These are phyloP conservation scores for Peromyscus attwateri DNA, from an alignment of 2,797 vertebrate genomes.

Conservation along the genomic window DNA sequence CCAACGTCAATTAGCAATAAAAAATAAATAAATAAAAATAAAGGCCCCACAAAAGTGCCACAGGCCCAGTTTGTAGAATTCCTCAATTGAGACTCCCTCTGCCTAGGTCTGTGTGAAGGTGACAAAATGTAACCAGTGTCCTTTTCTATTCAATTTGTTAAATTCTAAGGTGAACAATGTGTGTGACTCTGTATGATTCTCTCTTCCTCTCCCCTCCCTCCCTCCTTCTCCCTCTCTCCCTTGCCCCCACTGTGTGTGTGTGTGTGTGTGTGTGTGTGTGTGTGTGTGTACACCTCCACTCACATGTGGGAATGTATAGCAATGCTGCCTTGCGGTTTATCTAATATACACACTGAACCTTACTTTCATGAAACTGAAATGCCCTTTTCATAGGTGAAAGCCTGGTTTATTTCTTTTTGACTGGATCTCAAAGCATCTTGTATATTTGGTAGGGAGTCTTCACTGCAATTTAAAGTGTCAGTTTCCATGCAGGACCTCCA, in stretches of 20 bases:
- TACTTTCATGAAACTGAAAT: slow-evolving; percentile 20
- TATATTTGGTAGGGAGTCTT: neutral
- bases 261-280: neutral
- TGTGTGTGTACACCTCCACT: neutral
- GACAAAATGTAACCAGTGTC: too few species aligned
- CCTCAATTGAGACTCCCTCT: too few species aligned
- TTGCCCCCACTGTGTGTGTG: neutral
- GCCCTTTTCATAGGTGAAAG: neutral
- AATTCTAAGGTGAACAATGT: neutral
- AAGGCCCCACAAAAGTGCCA: neutral
- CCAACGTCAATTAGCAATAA: neutral
- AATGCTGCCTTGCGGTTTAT: neutral
- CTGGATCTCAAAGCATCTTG: neutral
- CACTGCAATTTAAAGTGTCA: neutral
- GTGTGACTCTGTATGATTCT: neutral
- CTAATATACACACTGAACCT: neutral
- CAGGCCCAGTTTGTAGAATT: neutral
- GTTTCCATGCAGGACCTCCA: neutral
- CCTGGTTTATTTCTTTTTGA: neutral
- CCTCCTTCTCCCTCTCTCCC: neutral
- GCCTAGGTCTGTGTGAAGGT: neutral
- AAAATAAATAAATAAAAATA: neutral
- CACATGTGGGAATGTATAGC: fast-evolving
- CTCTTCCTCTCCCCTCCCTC: neutral
- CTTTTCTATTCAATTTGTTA: neutral